These are phyloP conservation scores for Daboia siamensis DNA, from an alignment of 2,113 vertebrate species.

Conservation along the genomic window DNA sequence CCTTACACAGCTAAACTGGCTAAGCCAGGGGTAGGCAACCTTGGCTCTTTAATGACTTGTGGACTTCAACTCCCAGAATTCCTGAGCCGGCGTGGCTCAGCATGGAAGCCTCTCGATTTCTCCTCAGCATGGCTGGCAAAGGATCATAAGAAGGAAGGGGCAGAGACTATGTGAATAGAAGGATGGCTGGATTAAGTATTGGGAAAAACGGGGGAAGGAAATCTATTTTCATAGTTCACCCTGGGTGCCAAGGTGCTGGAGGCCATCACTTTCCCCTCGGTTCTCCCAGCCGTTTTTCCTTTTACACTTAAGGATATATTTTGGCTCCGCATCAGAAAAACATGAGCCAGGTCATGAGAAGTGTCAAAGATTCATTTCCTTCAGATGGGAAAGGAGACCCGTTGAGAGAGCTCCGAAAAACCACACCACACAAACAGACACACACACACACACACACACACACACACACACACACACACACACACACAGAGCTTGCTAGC, in stretches of 20 bases:
- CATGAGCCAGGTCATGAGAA: slow-evolving; percentile 85
- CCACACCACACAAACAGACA: slow-evolving; percentile 62
- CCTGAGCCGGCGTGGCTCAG: too few relatives aligned
- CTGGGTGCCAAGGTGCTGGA: neutral
- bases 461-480: slow-evolving; percentile 40
- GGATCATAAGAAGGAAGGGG: neutral
- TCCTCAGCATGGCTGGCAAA: too few relatives aligned
- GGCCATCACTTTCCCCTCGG: slow-evolving; percentile 37
- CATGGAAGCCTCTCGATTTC: too few relatives aligned
- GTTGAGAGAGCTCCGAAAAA: slow-evolving; percentile 68
- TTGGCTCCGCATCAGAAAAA: slow-evolving; percentile 74
- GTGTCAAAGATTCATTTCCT: slow-evolving; percentile 85
- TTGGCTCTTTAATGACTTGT: too few relatives aligned
- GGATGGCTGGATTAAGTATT: neutral
- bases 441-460: slow-evolving; percentile 29
- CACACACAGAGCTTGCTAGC: slow-evolving; percentile 17
- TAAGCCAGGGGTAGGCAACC: too few relatives aligned
- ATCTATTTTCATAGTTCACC: neutral
- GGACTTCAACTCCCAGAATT: too few relatives aligned
- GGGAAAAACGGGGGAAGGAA: slow-evolving; percentile 21
- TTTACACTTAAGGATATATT: slow-evolving; percentile 68
- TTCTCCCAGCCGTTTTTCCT: slow-evolving; percentile 56
- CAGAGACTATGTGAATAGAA: neutral
- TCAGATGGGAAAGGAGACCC: slow-evolving; percentile 78
- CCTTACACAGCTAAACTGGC: too few relatives aligned